phyloP scores from a whole-genome alignment of 2,888 invertebrate genomes.

The Nasonia oneida region DNA sequence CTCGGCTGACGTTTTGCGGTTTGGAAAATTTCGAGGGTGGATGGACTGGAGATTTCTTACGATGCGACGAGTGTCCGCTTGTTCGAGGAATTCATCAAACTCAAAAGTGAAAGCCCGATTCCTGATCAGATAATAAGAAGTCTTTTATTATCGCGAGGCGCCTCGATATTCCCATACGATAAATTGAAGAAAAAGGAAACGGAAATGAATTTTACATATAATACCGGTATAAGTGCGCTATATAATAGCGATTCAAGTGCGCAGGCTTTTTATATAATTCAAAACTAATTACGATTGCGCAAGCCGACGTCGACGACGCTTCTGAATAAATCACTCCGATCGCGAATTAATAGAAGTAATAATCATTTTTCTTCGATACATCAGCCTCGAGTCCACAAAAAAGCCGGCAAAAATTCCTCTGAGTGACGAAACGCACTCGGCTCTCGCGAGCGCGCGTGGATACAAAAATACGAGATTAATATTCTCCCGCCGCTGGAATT shows the following conservation, averaged over 20 bases:
- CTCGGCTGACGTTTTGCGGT: neutral
- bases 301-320: neutral
- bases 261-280: neutral
- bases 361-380: neutral
- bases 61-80: no score
- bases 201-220: neutral
- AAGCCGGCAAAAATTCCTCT: neutral
- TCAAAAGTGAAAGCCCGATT: neutral
- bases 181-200: constrained; percentile 4
- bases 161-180: neutral
- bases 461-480: neutral
- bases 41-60: no score
- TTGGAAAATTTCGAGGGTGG: neutral
- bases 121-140: neutral
- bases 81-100: no score
- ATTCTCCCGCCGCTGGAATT: neutral
- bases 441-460: neutral
- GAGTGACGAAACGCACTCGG: neutral
- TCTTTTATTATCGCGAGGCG: neutral
- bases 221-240: neutral
- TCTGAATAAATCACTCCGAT: neutral
- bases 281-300: neutral
- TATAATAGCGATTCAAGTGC: neutral
- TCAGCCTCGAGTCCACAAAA: neutral
- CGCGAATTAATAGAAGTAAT: neutral